Evolutionary conservation across 2,797 vertebrate genomes (phyloP), one percentile per base, ranked within the genome.

Genomic region (Pteropus rufus): DNA sequence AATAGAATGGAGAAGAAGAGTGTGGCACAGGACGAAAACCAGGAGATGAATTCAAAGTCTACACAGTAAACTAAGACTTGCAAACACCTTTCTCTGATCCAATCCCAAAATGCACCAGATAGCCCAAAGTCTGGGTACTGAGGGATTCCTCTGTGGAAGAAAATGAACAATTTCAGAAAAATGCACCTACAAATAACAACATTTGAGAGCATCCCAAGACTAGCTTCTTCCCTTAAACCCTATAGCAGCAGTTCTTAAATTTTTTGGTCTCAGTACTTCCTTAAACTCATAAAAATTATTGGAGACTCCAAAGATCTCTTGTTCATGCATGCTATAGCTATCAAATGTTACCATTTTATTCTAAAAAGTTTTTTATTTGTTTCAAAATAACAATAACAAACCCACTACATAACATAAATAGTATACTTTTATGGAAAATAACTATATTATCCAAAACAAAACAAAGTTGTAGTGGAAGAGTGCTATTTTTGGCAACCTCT

Each of bases 331-430:
- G 54, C 46, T 49, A 81, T 34, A 73, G 24, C 36, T 90, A 72
- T 41, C 56, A 70, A 75, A 36, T 23, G 72, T 67, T 81, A 34
- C 23, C 72, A 64, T 14, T 49, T 80, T 90, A 44, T 34, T 12
- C 60, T 26, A 31, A 15, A 60, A 62, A 31, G 12, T 26, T 36
- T 60, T 79, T 94, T 70, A 79, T 26, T 89, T 31, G 88, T 86
- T 91, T 91, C 54, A 91, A 96, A 93, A 85, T 77, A 94, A 72
- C 14, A 96, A 56, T 89, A 62, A 69, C 34, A 85, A 95, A 83
- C 4, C 52, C 34, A 79, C 39, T 26, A 67, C 1, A 70, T 56
- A 84, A 83, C 24, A 52, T 34, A 52, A 67, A 62, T 85, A 94
- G 84, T 5, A n/a, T 87, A 36, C 58, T 82, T 93, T 82, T 69